Percentiles rank a stretch among this genome's conserved stretches.
Conservation (phyloP, 2,113 vertebrate species). For the Megaptera novaeangliae region DNA sequence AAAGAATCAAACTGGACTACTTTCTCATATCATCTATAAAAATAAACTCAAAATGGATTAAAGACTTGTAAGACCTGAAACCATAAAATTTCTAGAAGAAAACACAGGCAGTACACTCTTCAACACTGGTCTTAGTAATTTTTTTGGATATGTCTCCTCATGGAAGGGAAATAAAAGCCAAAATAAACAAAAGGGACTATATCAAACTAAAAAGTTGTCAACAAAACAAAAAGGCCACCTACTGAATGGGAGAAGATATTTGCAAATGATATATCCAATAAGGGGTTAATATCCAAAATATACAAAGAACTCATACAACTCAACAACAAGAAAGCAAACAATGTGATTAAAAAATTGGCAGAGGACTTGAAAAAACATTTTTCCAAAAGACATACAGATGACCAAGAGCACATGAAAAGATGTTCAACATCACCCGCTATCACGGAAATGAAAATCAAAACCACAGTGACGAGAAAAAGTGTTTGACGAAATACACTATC, state of each 20-base stretch:
- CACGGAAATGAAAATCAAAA: neutral
- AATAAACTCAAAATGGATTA: neutral
- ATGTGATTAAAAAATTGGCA: neutral
- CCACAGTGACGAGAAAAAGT: neutral
- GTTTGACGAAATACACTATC: neutral
- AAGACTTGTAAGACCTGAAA: neutral
- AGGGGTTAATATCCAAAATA: neutral
- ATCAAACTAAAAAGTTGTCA: neutral
- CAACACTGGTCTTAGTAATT: neutral
- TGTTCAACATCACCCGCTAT: neutral
- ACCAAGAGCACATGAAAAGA: neutral
- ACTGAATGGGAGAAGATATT: neutral
- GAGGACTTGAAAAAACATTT: neutral
- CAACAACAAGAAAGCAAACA: neutral
- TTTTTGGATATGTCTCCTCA: neutral
- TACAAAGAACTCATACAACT: neutral
- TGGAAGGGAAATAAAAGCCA: neutral
- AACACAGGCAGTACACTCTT: neutral
- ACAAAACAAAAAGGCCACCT: neutral
- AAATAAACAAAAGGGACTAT: neutral
- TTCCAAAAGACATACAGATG: neutral
- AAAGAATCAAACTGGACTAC: neutral
- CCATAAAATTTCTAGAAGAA: neutral
- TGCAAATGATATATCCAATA: neutral
- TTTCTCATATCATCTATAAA: neutral